Conservation (phyloP, 2,113 vertebrate genomes). For the Alces alces region DNA sequence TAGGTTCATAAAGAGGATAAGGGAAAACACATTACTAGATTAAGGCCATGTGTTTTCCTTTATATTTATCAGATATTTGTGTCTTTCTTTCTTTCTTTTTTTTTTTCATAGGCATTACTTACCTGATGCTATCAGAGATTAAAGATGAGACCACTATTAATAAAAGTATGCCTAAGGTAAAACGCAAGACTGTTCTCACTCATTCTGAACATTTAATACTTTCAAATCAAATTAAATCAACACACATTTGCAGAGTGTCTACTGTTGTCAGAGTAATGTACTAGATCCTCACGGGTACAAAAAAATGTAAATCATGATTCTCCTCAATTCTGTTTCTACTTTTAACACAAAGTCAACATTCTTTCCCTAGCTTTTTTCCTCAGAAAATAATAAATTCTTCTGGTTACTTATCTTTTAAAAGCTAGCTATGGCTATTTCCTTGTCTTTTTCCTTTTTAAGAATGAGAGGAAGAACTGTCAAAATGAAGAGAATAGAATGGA, state of each 20-base stretch:
- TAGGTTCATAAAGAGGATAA: neutral
- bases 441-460: neutral
- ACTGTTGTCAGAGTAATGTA: neutral
- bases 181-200: neutral
- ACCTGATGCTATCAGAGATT: neutral
- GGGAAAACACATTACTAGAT: neutral
- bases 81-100: neutral
- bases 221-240: neutral
- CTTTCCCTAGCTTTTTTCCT: neutral
- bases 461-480: neutral
- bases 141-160: neutral
- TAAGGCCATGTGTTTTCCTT: neutral
- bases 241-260: neutral
- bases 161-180: neutral
- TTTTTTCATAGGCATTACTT: neutral
- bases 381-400: neutral
- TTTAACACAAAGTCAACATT: neutral
- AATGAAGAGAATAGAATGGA: neutral
- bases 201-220: neutral
- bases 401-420: conserved; percentile 8
- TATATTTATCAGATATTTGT: neutral
- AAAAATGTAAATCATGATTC: neutral
- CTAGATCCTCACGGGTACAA: neutral
- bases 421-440: neutral
- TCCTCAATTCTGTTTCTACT: neutral